phyloP scores from a whole-genome alignment of 1,140 invertebrate species.

The Babylonia areolata region DNA sequence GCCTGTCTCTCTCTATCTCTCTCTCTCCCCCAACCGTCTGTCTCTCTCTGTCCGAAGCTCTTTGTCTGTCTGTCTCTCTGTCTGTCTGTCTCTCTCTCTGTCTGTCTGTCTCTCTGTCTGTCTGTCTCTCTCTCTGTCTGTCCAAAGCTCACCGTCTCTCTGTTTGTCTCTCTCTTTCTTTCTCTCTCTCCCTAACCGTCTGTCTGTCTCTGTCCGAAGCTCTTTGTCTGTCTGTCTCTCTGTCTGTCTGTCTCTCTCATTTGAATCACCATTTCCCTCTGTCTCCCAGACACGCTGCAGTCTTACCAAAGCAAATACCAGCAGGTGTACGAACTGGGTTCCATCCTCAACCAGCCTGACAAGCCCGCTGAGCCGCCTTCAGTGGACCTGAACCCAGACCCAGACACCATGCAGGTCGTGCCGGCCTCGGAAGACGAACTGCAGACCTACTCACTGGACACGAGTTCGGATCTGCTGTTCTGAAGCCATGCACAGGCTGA shows the following conservation, averaged over 20 bases:
- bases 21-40: too few species aligned
- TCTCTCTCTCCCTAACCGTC: too few species aligned
- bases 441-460: constrained; percentile 52
- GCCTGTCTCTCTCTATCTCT: too few species aligned
- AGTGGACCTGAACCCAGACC: not conserved
- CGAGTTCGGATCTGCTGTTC: constrained; percentile 58
- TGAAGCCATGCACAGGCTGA: constrained; percentile 20
- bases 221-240: not conserved
- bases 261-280: too few species aligned
- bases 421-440: constrained; percentile 52
- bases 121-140: too few species aligned
- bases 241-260: too few species aligned
- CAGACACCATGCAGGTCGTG: constrained; percentile 44
- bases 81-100: too few species aligned
- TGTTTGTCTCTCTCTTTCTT: not conserved
- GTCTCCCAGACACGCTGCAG: constrained; percentile 53
- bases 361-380: not conserved
- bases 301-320: constrained; percentile 58
- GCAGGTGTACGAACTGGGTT: constrained; percentile 55
- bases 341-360: constrained; percentile 44
- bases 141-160: too few species aligned
- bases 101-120: too few species aligned
- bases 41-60: too few species aligned
- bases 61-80: too few species aligned
- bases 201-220: not conserved